Percentiles rank a stretch among this genome's conserved stretches.
Evolutionary conservation across 2,888 invertebrate genomes (phyloP).

Genomic region (Catotricha subobsoleta): DNA sequence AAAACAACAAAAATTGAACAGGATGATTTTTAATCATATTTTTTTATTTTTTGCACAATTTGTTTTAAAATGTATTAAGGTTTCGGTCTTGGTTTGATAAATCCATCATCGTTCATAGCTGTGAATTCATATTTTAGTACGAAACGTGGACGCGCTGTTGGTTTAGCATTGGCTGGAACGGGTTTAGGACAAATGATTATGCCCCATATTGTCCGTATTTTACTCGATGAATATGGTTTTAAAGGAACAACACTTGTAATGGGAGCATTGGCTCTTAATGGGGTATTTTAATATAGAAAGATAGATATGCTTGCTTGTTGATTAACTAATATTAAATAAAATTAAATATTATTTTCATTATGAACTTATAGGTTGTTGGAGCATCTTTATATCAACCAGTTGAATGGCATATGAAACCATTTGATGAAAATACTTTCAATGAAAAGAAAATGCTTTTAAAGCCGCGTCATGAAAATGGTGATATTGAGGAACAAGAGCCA

Average conservation of each 20-base stretch:
- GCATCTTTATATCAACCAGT: slow-evolving; percentile 40
- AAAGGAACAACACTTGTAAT: slow-evolving; percentile 43
- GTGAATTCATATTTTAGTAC: slow-evolving; percentile 51
- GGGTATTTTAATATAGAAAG: too few species aligned
- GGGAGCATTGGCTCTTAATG: slow-evolving; percentile 42
- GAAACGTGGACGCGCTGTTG: slow-evolving; percentile 52
- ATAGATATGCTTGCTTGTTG: too few species aligned
- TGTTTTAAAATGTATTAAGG: slow-evolving; percentile 13
- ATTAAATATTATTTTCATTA: not conserved
- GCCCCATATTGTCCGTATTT: slow-evolving; percentile 48
- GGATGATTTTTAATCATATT: not conserved
- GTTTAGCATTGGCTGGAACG: slow-evolving; percentile 55
- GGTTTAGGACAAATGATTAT: slow-evolving; percentile 57
- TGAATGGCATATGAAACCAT: slow-evolving; percentile 34
- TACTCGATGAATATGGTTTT: slow-evolving; percentile 46
- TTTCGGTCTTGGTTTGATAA: slow-evolving; percentile 49
- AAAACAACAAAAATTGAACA: too few species aligned
- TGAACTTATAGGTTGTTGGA: slow-evolving; percentile 33
- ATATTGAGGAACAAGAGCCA: slow-evolving; percentile 6
- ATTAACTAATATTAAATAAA: not conserved
- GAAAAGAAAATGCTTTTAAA: slow-evolving; percentile 27
- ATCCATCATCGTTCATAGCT: slow-evolving; percentile 51
- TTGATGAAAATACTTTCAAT: slow-evolving; percentile 21
- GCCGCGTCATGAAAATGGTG: slow-evolving; percentile 19
- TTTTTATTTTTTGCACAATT: not conserved